Base-by-base conservation (phyloP, 2,113 vertebrate genomes). In the Hoplias malabaricus region DNA sequence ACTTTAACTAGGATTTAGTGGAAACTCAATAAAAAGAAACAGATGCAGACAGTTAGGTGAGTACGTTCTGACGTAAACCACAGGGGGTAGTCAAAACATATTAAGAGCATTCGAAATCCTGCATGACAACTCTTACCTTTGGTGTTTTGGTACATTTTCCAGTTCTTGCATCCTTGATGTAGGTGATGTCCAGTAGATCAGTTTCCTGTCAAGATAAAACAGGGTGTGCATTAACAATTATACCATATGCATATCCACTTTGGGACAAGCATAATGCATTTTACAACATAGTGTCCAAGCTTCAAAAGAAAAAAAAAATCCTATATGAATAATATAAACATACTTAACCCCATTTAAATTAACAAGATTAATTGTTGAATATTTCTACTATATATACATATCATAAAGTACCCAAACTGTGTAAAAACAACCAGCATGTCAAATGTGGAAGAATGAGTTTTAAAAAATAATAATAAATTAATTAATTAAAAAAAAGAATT, bases 91-190 rank as follows among this genome's bases (percentile, higher is more conserved):
- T 19, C 5, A 40, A 69, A 6, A 57, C 10, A 29, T 54, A 73
- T 36, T 43, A 57, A 9, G 21, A 16, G 56, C 8, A 27, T n/a
- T 33, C 29, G 6, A 2, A 14, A 2, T 11, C 10, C 3, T 62
- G 76, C 25, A 16, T 57, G 19, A 56, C 46, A 36, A 69, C 9
- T 16, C 85, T 50, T 89, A 93, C 92, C 92, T 93, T 93, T 21
- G 91, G 88, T 23, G 92, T 89, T 86, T 92, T 92, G 77, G 91
- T 93, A 84, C 91, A 92, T 71, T 91, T 86, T 0, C 92, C 92
- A 0, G 90, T 92, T 78, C 92, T 87, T 84, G 92, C 92, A 85
- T 93, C 92, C 81, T 92, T 93, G 16, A 93, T 89, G 0, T 88
- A 73, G 48, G 83, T 92, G 67, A 93, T 84, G 81, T 93, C 92